Base-by-base conservation (phyloP, 2,888 invertebrate genomes). In the Epistrophella euchroma region DNA sequence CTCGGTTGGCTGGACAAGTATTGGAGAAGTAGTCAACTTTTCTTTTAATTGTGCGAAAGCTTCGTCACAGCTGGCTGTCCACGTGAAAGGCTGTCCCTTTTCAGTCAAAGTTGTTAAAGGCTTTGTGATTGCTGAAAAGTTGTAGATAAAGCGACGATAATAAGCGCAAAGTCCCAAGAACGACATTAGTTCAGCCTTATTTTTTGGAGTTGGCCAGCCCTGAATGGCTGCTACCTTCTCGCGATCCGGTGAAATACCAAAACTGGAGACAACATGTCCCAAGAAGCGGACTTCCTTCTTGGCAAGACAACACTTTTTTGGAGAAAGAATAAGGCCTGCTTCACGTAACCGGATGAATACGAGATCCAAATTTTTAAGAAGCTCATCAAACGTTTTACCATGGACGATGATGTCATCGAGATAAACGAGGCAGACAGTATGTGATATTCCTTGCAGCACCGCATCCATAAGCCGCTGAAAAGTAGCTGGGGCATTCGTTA, bases 301-400 rank as follows among this genome's bases (percentile, higher is more conserved):
- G 0, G 4, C 73, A 15, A 58, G 43, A 25, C 45, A 71, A 19
- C 60, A 60, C 13, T 60, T 47, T 43, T 60, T 43, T 2, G 58
- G 45, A 15, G 58, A 72, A 11, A 47, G 58, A 1, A 17, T 43
- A 0, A 58, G 58, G n/a, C 58, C 72, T 10, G 90, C 55, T 7
- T 74, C 11, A 88, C 89, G 11, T 10, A 72, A 22, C 35, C 19
- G 50, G 10, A 4, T 19, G 22, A 56, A 58, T 2, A 70, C 55
- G 5, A 40, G 11, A 0, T 55, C 40, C 17, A 22, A 32, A 22
- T 70, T 70, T 25, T 19, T 43, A 1, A 55, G 40, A n/a, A 55
- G 13, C 3, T 56, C 32, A 13, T 25, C 43, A 25, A 52, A 28
- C n/a, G 43, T 56, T 28, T 58, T 72, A 4, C 35, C 72, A 22